Base-by-base conservation (phyloP, 2,888 invertebrate genomes). In the Spisula subtruncata region DNA sequence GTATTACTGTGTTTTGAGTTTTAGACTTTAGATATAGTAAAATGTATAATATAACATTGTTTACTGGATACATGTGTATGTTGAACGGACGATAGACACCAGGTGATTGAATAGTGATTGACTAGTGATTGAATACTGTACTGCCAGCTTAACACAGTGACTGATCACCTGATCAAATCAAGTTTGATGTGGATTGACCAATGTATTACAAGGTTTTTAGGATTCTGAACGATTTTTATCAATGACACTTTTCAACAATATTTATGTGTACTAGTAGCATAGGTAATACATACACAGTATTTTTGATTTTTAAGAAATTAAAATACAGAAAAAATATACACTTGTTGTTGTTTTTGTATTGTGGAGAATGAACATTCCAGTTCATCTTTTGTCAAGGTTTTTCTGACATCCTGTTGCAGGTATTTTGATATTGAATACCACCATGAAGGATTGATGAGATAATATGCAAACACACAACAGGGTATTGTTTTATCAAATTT, bases 211-310 rank as follows among this genome's bases (percentile, higher is more conserved):
- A 18, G 32, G 16, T 32, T 75, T 35, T 32, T 16, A 16, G 20
- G 35, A 35, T 75, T 35, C 4, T 75, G 32, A 35, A 16, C 32
- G 25, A 41, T 75, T 29, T 32, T 35, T 25, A 75, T 32, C 60
- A 25, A 66, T 66, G 60, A 75, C 32, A 35, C 75, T 75, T 75
- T 75, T 35, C 75, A 75, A 81, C 81, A 35, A 75, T 75, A 75
- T 75, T 75, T 75, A 85, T 41, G 80, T 87, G 83, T 83, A 87
- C 66, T n/a, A 56, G 85, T 89, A 89, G 89, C 79, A 60, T 89
- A 89, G 89, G 29, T 80, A 48, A 80, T 66, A 83, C 85, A 85
- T 89, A 89, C 86, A 86, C 86, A 89, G 86, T 86, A 86, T 89
- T 86, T 89, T 84, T 75, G 35, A 66, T 88, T 89, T 89, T 89